Evolutionary conservation across 2,113 vertebrate species (phyloP).

Genomic region (Pardalotus punctatus): DNA sequence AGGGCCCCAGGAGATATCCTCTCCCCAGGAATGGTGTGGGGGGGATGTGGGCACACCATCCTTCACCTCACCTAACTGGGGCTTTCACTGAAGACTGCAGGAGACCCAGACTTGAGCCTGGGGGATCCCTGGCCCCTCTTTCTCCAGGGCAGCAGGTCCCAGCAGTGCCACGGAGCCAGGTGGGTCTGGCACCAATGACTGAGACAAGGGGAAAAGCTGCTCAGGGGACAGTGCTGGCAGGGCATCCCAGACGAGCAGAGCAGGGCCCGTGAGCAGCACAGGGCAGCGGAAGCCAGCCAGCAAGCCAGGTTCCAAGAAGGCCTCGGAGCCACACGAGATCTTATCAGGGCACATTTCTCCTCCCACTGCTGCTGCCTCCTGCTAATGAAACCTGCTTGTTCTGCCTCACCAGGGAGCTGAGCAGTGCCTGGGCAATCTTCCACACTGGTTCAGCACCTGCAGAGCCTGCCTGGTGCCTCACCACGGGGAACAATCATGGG

Average conservation of each 20-base stretch:
- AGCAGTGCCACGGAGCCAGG: not conserved
- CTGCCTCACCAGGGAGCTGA: not conserved
- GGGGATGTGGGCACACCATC: not conserved
- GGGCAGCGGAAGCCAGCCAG: not conserved
- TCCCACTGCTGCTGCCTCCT: not conserved
- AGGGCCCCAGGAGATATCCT: not conserved
- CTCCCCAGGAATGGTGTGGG: not conserved
- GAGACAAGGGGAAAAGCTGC: not conserved
- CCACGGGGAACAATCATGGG: not conserved
- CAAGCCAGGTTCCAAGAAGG: not conserved
- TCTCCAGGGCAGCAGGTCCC: not conserved
- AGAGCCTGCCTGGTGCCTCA: not conserved
- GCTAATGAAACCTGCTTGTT: not conserved
- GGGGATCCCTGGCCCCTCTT: not conserved
- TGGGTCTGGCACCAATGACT: not conserved
- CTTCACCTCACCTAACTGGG: not conserved
- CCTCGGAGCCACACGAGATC: fast-evolving
- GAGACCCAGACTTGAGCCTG: not conserved
- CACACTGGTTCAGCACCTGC: not conserved
- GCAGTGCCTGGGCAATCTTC: not conserved
- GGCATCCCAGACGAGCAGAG: fast-evolving
- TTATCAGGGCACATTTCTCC: not conserved
- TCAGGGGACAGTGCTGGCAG: not conserved
- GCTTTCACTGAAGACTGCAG: not conserved
- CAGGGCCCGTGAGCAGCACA: not conserved